These are phyloP conservation scores for Lytechinus pictus DNA, from an alignment of 35 echinoderm and acorn worm genomes.

Conservation along the genomic window DNA sequence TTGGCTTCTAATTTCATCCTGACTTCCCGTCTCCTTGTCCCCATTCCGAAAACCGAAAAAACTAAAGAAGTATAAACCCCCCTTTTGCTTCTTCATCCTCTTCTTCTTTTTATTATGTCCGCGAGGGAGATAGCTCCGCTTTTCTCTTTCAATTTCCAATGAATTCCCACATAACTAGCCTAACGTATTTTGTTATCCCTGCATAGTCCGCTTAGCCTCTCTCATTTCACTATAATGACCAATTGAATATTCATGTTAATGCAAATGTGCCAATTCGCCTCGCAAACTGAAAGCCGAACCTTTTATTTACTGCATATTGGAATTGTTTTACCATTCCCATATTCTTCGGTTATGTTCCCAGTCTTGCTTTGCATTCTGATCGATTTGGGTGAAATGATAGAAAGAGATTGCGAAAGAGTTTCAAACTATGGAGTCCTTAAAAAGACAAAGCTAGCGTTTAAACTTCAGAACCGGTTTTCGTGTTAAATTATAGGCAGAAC, in stretches of 20 bases:
- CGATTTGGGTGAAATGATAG: not conserved
- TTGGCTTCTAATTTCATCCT: slow-evolving; percentile 40
- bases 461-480: not conserved
- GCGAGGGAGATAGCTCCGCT: not conserved
- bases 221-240: slow-evolving; percentile 49
- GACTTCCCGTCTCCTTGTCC: not conserved
- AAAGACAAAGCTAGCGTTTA: not conserved
- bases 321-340: not conserved
- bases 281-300: slow-evolving; percentile 40
- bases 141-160: not conserved
- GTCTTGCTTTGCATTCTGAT: not conserved
- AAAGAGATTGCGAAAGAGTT: not conserved
- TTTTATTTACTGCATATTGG: slow-evolving; percentile 47
- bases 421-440: not conserved
- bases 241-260: slow-evolving; percentile 55
- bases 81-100: not conserved
- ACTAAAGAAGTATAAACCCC: not conserved
- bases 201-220: slow-evolving; percentile 41
- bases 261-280: slow-evolving; percentile 37
- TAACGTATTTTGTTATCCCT: slow-evolving; percentile 56
- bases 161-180: slow-evolving; percentile 47
- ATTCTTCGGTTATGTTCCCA: not conserved
- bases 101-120: not conserved
- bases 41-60: not conserved
- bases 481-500: not conserved